Evolutionary conservation across 2,797 vertebrate genomes (phyloP), one percentile per base, ranked within the genome.

Genomic region (Malurus splendens): DNA sequence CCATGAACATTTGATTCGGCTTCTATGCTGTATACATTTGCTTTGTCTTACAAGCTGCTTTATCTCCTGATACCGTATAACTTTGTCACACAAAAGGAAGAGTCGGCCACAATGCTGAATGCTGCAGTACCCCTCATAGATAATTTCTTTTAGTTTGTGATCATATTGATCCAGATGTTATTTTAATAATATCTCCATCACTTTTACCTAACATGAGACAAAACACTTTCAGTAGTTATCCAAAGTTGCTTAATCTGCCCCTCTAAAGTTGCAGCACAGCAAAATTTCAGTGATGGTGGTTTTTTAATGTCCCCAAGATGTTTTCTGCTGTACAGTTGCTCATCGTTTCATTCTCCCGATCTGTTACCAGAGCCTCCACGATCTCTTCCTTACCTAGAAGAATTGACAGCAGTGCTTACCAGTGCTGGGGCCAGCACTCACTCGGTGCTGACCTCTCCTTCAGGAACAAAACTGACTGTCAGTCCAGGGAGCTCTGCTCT

Each of bases 401-500:
- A 97, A 41, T 92, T 98, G 90, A 87, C 65, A 89, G 65, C 91
- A 36, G 48, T 95, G 59, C 92, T 97, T 51, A 94, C 93, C 79
- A 91, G 88, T 81, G 79, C 85, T 80, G 97, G 93, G 59, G 96
- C 86, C 18, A 94, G 79, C 50, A 70, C 83, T 86, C 94, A 39
- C 76, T 96, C 95, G 6, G 96, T 97, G 67, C 81, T 98, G 77
- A 94, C 91, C 4, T 97, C 97, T 93, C 93, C 95, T 90, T 93
- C 91, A 68, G 97, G 97, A 93, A 94, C 97, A 93, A 97, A 94
- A 90, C 88, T 97, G 87, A 89, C 94, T 10, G 38, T 97, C 73
- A 96, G 91, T 89, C 94, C 95, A 77, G 97, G 97, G 62, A 97
- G 93, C 82, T 96, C 97, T 5, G 96, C 91, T 76, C 71, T 98